Percentiles rank a stretch among this genome's conserved stretches.
Evolutionary conservation across 2,113 vertebrate species (phyloP).

Genomic region (Dissostichus mawsoni): DNA sequence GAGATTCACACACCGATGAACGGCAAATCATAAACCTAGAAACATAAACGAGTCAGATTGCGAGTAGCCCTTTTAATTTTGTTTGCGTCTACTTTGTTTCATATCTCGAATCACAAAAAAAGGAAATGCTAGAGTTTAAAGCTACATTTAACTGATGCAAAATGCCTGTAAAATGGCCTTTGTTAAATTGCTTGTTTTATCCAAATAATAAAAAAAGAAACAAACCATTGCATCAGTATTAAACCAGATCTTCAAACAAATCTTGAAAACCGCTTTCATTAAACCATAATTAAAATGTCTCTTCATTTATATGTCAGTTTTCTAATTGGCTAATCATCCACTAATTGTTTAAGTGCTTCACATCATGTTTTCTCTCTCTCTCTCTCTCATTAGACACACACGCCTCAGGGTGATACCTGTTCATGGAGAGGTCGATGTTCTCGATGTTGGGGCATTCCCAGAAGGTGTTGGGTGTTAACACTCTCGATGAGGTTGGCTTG

Average conservation of each 20-base stretch:
- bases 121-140: too few relatives aligned
- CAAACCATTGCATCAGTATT: too few relatives aligned
- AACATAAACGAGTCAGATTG: not conserved
- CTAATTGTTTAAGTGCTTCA: not conserved
- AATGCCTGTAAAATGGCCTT: too few relatives aligned
- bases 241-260: not conserved
- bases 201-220: too few relatives aligned
- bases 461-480: constrained; percentile 94
- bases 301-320: not conserved
- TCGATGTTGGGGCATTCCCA: constrained; percentile 96
- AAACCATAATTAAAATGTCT: not conserved
- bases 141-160: too few relatives aligned
- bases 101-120: not conserved
- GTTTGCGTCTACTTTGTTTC: not conserved
- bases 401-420: constrained; percentile 76
- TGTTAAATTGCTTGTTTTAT: not conserved
- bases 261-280: not conserved
- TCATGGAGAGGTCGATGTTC: constrained; percentile 99
- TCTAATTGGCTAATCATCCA: not conserved
- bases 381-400: constrained; percentile 1
- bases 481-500: constrained; percentile 98
- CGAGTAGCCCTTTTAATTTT: not conserved
- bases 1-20: not conserved
- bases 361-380: not conserved
- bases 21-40: not conserved